Base-by-base conservation (phyloP, 2,888 invertebrate genomes). In the Lasioglossum malachurum region DNA sequence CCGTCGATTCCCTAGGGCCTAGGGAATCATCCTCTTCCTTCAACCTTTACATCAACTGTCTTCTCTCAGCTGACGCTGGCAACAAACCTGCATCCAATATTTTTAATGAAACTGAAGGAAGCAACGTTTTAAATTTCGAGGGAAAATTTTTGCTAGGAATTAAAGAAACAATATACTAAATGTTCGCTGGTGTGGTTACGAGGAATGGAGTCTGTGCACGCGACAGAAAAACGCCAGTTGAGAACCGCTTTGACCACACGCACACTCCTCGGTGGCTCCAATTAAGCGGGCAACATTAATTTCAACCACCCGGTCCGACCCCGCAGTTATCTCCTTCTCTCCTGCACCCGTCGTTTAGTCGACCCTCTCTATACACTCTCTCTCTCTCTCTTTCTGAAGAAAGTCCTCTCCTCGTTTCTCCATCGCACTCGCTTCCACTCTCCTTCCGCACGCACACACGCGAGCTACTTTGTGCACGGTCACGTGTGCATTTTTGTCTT, bases 241-340 rank as follows among this genome's bases (percentile, higher is more conserved):
- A 94, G 94, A 93, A 93, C 94, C 94, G 78, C 93, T 94, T 92
- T 88, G 94, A 93, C 94, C 95, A 94, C 94, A 95, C 94, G 93
- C 93, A 93, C 94, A 93, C 91, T 92, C 87, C 93, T 94, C 94
- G 93, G 94, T 94, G 95, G 94, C 95, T 94, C 94, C 94, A 95
- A 95, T 95, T 95, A 95, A 95, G 94, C 94, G 94, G 92, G 93
- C 93, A 95, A 94, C 95, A 95, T 95, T 95, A 95, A 95, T 95
- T 95, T 95, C 94, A 95, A 94, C 94, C 94, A 94, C 95, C 94
- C 94, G 92, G 93, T 89, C 91, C 93, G 92, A 94, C 93, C 93
- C 92, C 93, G 92, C 92, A 93, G 93, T 94, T 94, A 94, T 93
- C 93, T 92, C 88, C 87, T 91, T 91, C 91, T 89, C 90, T 90